Percentiles rank a stretch among this genome's conserved stretches.
Conservation (phyloP, 2,888 invertebrate genomes). For the Pterobdella sp. region DNA sequence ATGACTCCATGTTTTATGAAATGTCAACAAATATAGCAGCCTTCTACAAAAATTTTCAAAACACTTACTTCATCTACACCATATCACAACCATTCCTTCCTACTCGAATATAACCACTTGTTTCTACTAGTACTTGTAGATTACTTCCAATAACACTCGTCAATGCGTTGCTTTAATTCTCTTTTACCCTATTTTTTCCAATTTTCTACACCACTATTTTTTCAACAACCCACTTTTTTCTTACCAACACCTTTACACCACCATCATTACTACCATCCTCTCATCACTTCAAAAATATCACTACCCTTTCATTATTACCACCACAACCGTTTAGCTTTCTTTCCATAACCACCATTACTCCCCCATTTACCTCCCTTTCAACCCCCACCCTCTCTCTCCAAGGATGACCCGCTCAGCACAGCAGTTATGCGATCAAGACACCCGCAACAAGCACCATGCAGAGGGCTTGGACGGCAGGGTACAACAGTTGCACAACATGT, state of each 20-base stretch:
- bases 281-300: background rate
- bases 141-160: too few relatives aligned
- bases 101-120: too few relatives aligned
- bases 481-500: conserved; percentile 40
- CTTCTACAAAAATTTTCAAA: too few relatives aligned
- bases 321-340: background rate
- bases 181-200: too few relatives aligned
- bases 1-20: too few relatives aligned
- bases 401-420: conserved; percentile 52
- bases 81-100: too few relatives aligned
- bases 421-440: conserved; percentile 78
- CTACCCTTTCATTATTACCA: background rate
- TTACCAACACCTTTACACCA: background rate
- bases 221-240: background rate
- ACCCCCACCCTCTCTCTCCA: too few relatives aligned
- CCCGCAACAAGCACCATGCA: conserved; percentile 78
- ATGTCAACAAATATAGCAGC: too few relatives aligned
- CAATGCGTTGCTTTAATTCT: too few relatives aligned
- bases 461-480: conserved; percentile 51
- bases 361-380: background rate
- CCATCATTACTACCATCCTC: background rate
- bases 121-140: too few relatives aligned
- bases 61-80: too few relatives aligned
- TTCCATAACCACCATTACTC: background rate
- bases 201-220: background rate